phyloP scores from a whole-genome alignment of 2,888 invertebrate species.

The Ochlodes sylvanus region DNA sequence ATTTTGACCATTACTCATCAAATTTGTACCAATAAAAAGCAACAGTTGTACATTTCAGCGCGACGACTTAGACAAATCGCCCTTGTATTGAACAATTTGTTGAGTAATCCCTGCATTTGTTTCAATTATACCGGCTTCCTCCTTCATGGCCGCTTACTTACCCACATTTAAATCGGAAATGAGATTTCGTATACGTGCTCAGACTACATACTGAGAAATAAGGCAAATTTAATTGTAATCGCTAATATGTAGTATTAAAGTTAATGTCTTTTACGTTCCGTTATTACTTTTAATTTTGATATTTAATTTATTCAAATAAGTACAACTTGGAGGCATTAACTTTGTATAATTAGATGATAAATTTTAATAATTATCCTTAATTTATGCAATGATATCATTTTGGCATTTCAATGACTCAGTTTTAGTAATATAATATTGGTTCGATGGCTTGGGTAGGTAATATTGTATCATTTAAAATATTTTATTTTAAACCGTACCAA shows the following conservation, averaged over 20 bases:
- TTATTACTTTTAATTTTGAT: conserved; percentile 8
- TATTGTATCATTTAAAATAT: too few species aligned
- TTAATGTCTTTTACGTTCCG: conserved; percentile 1
- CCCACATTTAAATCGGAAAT: conserved; percentile 55
- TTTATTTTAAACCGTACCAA: too few species aligned
- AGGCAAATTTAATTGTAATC: conserved; percentile 30
- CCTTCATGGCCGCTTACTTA: conserved; percentile 62
- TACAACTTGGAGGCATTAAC: background rate
- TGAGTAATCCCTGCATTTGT: conserved; percentile 82
- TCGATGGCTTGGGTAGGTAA: too few species aligned
- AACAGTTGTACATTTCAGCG: conserved; percentile 66
- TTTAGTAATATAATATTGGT: too few species aligned
- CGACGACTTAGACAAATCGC: conserved; percentile 80
- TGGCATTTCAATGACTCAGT: too few species aligned
- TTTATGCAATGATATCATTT: background rate
- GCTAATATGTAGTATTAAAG: conserved; percentile 6
- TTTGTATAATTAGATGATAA: conserved; percentile 33
- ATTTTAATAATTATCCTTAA: conserved; percentile 24
- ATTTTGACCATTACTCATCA: conserved; percentile 39
- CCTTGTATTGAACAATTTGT: conserved; percentile 83
- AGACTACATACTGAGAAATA: conserved; percentile 60
- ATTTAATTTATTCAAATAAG: conserved; percentile 5
- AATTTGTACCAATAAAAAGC: conserved; percentile 66
- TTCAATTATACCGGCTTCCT: conserved; percentile 81
- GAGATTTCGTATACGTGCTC: conserved; percentile 64